Evolutionary conservation across 2,797 vertebrate genomes (phyloP).

Genomic region (Orientallactaga sibirica): DNA sequence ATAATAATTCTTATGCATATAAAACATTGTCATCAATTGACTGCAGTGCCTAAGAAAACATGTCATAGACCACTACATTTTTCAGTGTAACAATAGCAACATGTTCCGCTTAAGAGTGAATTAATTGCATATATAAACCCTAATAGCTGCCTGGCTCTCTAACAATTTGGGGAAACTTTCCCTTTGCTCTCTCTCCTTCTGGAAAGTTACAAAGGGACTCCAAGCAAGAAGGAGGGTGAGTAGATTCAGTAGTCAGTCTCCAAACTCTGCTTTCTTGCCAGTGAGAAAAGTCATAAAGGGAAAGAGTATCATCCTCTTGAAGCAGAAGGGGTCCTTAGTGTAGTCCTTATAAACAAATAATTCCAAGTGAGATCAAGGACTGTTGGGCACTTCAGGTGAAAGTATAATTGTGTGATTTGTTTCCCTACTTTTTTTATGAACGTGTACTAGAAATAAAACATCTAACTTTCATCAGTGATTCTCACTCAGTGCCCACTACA

Average conservation of each 20-base stretch:
- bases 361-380: background rate
- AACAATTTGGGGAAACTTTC: background rate
- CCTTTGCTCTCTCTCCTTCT: background rate
- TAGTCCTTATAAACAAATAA: background rate
- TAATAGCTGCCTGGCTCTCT: background rate
- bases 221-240: background rate
- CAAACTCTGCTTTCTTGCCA: background rate
- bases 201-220: background rate
- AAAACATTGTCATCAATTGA: background rate
- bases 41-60: background rate
- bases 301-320: background rate
- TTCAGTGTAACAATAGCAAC: background rate
- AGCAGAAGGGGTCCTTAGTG: background rate
- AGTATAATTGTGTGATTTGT: background rate
- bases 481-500: rapidly evolving
- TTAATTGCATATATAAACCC: background rate
- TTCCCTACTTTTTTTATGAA: background rate
- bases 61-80: background rate
- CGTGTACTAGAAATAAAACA: background rate
- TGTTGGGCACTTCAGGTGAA: background rate
- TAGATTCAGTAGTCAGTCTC: background rate
- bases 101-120: background rate
- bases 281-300: background rate
- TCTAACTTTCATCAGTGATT: background rate
- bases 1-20: background rate